Base-by-base conservation (phyloP, 2,888 invertebrate species). In the Tachystola acroxantha region DNA sequence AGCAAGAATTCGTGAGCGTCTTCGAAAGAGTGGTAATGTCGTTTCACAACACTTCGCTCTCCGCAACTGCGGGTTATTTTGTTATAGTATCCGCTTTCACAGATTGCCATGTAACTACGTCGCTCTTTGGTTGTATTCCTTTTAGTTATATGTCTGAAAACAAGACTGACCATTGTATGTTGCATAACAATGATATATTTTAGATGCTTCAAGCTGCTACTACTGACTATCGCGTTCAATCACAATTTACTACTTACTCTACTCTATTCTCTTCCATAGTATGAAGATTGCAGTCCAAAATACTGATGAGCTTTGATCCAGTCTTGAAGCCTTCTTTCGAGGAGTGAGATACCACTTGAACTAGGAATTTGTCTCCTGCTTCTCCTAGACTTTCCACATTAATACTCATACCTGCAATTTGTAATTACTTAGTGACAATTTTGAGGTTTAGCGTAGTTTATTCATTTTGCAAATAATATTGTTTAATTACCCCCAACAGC, bases 181-280 rank as follows among this genome's bases (percentile, higher is more conserved):
- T 29, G n/a, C n/a, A n/a, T n/a, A n/a, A n/a, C n/a, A n/a, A n/a
- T n/a, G n/a, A n/a, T n/a, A n/a, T n/a, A n/a, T n/a, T n/a, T n/a
- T n/a, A n/a, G n/a, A n/a, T n/a, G n/a, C n/a, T n/a, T n/a, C n/a
- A n/a, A n/a, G n/a, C n/a, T n/a, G n/a, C n/a, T n/a, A n/a, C n/a
- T n/a, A n/a, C n/a, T n/a, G n/a, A n/a, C n/a, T n/a, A n/a, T n/a
- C n/a, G n/a, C n/a, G n/a, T n/a, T n/a, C n/a, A n/a, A n/a, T n/a
- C n/a, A n/a, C n/a, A n/a, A n/a, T n/a, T n/a, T n/a, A n/a, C n/a
- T 16, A 16, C 72, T 77, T 62, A 89, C 89, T 89, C 88, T 22
- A 74, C 82, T 70, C 91, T 84, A 53, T 90, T 90, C 64, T 92
- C 91, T 79, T 91, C 90, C 64, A 91, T 79, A 9, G 91, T 91